Conservation (phyloP, 2,888 invertebrate genomes). For the Oconnorella tubifera region DNA sequence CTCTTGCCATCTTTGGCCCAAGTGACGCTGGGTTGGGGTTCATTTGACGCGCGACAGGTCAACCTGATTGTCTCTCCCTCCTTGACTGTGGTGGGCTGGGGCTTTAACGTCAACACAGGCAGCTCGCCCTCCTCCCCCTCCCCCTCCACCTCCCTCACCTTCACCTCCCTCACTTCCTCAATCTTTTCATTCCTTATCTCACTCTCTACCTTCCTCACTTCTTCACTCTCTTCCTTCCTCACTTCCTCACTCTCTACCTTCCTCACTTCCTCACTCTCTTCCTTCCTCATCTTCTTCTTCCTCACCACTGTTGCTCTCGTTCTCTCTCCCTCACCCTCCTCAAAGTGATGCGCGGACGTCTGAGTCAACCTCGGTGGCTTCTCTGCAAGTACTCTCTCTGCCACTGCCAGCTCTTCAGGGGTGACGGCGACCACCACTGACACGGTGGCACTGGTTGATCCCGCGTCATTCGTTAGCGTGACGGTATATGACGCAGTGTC, state of each 20-base stretch:
- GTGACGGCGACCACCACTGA: neutral
- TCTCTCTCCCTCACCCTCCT: neutral
- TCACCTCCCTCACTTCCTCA: neutral
- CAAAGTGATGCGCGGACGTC: neutral
- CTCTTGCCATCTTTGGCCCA: slow-evolving; percentile 9
- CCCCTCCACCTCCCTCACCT: neutral
- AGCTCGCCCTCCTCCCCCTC: slow-evolving; percentile 7
- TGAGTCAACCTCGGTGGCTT: neutral
- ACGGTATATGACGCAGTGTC: slow-evolving; percentile 33
- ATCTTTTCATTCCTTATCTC: neutral
- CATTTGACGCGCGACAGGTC: slow-evolving; percentile 21
- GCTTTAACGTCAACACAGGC: slow-evolving; percentile 19
- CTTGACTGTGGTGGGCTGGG: slow-evolving; percentile 17
- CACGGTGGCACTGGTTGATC: slow-evolving; percentile 10
- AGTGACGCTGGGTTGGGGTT: slow-evolving; percentile 9
- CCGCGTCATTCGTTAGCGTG: slow-evolving; percentile 9
- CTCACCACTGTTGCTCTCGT: neutral
- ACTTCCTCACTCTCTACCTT: neutral
- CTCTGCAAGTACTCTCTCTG: neutral
- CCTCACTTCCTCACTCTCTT: slow-evolving; percentile 1
- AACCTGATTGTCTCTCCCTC: slow-evolving; percentile 28
- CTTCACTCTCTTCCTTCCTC: neutral
- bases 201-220: neutral
- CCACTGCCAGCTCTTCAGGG: neutral
- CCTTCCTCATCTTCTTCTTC: neutral